phyloP scores from a whole-genome alignment of 1,140 invertebrate species.

The Drosophila parvula region DNA sequence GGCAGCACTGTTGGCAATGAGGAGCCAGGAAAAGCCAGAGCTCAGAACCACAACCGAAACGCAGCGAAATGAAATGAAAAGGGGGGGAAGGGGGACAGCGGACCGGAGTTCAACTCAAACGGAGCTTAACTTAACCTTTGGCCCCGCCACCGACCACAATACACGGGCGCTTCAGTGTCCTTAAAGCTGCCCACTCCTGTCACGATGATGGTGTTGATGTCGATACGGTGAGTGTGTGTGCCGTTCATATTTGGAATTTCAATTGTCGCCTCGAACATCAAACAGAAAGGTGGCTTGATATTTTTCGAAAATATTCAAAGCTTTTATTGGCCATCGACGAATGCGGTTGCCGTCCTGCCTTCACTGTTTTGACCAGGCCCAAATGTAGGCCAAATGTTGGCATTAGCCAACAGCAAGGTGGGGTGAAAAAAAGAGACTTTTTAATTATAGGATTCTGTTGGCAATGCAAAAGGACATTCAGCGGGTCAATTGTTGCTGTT shows the following conservation, averaged over 20 bases:
- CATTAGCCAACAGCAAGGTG: background rate
- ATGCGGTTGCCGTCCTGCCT: too few species aligned
- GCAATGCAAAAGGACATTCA: background rate
- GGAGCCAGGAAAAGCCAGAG: constrained; percentile 4
- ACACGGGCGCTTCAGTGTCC: background rate
- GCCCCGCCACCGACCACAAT: constrained; percentile 28
- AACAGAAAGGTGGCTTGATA: background rate
- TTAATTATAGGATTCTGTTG: background rate
- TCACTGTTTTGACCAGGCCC: background rate
- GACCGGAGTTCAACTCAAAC: constrained; percentile 47
- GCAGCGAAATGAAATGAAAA: constrained; percentile 40
- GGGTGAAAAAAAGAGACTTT: background rate
- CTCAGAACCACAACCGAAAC: constrained; percentile 46
- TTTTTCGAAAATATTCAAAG: background rate
- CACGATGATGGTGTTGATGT: background rate
- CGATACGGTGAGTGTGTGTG: background rate
- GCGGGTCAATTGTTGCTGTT: constrained; percentile 2
- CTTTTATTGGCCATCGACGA: too few species aligned
- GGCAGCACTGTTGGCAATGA: constrained; percentile 3
- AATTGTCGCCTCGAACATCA: background rate
- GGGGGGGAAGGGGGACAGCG: constrained; percentile 6
- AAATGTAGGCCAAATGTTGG: background rate
- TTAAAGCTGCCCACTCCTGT: constrained; percentile 15
- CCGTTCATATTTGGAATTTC: background rate
- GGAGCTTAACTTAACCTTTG: constrained; percentile 64